These are phyloP conservation scores for Philopotamus ludificatus DNA, from an alignment of 1,140 invertebrate genomes.

Conservation along the genomic window DNA sequence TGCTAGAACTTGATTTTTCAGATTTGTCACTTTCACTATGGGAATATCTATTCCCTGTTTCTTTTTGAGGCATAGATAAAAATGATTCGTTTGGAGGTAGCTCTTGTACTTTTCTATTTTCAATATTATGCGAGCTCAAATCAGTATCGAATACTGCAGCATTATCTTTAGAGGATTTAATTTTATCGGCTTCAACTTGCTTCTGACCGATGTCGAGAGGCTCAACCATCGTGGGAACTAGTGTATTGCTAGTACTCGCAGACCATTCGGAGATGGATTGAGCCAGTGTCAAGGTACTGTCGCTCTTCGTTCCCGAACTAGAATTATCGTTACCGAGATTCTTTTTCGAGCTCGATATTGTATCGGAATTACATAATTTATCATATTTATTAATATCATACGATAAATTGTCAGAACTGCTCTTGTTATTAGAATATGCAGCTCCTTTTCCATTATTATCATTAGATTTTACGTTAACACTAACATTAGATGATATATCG, in stretches of 20 bases:
- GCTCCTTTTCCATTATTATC: slow-evolving; percentile 47
- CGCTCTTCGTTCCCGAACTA: slow-evolving; percentile 61
- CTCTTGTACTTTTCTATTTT: too few species aligned
- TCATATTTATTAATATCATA: slow-evolving; percentile 58
- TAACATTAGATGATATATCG: slow-evolving; percentile 48
- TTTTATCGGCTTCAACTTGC: slow-evolving; percentile 46
- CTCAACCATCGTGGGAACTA: slow-evolving; percentile 57
- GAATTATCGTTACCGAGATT: slow-evolving; percentile 47
- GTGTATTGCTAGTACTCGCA: slow-evolving; percentile 60
- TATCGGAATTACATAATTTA: slow-evolving; percentile 61
- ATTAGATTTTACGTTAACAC: slow-evolving; percentile 46
- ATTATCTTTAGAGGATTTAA: slow-evolving; percentile 38
- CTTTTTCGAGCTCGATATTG: slow-evolving; percentile 52
- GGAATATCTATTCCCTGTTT: slow-evolving; percentile 42
- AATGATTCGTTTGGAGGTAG: too few species aligned
- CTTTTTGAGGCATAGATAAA: too few species aligned
- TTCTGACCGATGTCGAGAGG: slow-evolving; percentile 55
- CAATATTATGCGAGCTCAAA: too few species aligned
- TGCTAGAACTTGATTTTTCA: slow-evolving; percentile 56
- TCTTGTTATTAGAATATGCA: slow-evolving; percentile 51
- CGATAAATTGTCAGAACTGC: slow-evolving; percentile 53
- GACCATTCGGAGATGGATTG: slow-evolving; percentile 64
- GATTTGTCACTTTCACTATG: slow-evolving; percentile 54
- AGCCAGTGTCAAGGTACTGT: slow-evolving; percentile 60
- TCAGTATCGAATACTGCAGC: slow-evolving; percentile 39